Percentiles rank a stretch among this genome's conserved stretches.
Conservation (phyloP, 2,113 vertebrate species). For the Xiphias gladius region DNA sequence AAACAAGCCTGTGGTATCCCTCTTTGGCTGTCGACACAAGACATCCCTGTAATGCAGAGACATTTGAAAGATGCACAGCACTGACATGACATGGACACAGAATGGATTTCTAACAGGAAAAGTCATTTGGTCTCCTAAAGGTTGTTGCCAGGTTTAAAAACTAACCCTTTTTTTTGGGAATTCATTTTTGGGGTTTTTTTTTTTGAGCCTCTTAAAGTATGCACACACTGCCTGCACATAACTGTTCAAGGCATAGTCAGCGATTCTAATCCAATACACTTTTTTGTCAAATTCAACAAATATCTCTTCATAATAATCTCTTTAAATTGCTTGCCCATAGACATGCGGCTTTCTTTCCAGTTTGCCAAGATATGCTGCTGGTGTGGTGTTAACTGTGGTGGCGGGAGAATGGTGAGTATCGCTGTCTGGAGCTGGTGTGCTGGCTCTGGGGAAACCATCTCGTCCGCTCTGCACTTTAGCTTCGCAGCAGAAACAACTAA, state of each 20-base stretch:
- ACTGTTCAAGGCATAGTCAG: neutral
- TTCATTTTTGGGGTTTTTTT: neutral
- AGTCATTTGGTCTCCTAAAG: neutral
- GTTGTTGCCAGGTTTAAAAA: neutral
- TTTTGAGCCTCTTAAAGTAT: neutral
- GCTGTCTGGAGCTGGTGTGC: no score
- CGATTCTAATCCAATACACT: no score
- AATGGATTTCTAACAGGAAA: neutral
- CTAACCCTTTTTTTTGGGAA: neutral
- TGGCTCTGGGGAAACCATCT: no score
- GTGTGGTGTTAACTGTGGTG: no score
- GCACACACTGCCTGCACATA: neutral
- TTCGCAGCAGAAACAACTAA: no score
- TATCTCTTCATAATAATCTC: no score
- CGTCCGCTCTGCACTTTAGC: no score
- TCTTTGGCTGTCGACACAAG: neutral
- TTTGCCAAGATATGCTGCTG: no score
- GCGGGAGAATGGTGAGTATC: no score
- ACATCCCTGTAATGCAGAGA: neutral
- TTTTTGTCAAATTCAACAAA: no score
- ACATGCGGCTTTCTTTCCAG: no score
- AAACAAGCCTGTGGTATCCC: neutral
- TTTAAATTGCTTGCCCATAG: no score
- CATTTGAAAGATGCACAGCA: neutral
- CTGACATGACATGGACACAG: neutral